A percentile compares a stretch with the other conserved stretches of the same genome.
phyloP scores from a whole-genome alignment of 2,797 vertebrate species.

The Megaceryle alcyon region DNA sequence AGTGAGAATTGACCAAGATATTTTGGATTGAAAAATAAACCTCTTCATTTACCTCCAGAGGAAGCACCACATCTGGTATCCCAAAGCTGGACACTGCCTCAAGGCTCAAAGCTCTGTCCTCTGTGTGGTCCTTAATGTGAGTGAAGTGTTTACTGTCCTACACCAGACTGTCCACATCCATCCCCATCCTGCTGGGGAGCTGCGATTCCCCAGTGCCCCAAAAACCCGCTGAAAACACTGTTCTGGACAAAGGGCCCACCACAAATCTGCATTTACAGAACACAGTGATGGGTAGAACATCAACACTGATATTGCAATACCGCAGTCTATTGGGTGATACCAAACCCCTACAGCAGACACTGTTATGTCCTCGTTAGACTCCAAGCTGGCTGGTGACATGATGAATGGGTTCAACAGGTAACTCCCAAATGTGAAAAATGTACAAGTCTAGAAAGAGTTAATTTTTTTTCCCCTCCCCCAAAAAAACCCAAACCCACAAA shows the following conservation, averaged over 20 bases:
- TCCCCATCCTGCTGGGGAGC: background rate
- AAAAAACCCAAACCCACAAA: too few relatives aligned
- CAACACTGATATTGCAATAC: fast-evolving
- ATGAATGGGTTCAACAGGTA: background rate
- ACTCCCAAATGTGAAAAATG: fast-evolving
- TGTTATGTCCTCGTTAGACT: background rate
- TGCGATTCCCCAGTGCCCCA: background rate
- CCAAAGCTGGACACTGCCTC: background rate
- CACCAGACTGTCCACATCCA: background rate
- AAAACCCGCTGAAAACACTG: background rate
- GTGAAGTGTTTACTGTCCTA: background rate
- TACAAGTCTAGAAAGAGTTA: background rate
- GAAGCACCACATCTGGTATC: background rate
- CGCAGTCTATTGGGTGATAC: background rate
- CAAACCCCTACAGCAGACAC: fast-evolving
- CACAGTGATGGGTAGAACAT: background rate
- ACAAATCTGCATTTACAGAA: background rate
- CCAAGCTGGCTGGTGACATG: fast-evolving
- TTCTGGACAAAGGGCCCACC: background rate
- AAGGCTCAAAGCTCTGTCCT: background rate
- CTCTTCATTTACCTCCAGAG: background rate
- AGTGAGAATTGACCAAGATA: background rate
- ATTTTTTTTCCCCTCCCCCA: fast-evolving
- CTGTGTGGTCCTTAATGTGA: background rate
- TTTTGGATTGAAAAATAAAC: background rate